Conservation (phyloP, 2,113 vertebrate genomes). For the Aramus guarauna region DNA sequence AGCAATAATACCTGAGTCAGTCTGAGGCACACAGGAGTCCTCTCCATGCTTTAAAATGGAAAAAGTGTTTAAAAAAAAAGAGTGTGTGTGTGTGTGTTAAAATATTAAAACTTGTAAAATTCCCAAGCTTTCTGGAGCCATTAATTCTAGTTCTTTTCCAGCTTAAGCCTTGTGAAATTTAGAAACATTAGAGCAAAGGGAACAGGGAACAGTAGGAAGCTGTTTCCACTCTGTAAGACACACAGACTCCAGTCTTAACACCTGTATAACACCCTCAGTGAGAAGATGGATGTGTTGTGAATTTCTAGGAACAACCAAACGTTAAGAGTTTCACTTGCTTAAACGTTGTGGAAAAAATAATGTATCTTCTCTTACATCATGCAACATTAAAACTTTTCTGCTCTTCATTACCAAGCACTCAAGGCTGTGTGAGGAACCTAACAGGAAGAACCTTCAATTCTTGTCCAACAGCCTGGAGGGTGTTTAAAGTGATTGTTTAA, state of each 20-base stretch:
- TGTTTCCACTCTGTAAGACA: not conserved
- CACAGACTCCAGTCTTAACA: not conserved
- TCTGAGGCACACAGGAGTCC: not conserved
- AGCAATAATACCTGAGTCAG: not conserved
- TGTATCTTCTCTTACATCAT: rapidly evolving
- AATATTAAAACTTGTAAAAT: not conserved
- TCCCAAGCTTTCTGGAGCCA: not conserved
- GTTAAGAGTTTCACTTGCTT: not conserved
- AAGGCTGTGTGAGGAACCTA: not conserved
- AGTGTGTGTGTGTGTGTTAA: too few relatives aligned
- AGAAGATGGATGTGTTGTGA: not conserved
- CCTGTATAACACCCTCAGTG: not conserved
- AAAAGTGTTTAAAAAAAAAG: not conserved
- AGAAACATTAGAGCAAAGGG: not conserved
- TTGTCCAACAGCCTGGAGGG: not conserved
- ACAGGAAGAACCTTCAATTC: not conserved
- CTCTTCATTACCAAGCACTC: not conserved
- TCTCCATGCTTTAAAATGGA: not conserved
- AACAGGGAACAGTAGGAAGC: not conserved
- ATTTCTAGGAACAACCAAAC: not conserved
- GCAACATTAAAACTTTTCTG: not conserved
- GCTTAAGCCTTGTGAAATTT: not conserved
- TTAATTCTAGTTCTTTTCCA: not conserved
- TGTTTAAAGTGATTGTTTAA: not conserved
- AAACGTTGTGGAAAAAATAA: not conserved